These are phyloP conservation scores for Phymanthus crucifer DNA, from an alignment of 92 coral and sea anemone species.

Conservation along the genomic window DNA sequence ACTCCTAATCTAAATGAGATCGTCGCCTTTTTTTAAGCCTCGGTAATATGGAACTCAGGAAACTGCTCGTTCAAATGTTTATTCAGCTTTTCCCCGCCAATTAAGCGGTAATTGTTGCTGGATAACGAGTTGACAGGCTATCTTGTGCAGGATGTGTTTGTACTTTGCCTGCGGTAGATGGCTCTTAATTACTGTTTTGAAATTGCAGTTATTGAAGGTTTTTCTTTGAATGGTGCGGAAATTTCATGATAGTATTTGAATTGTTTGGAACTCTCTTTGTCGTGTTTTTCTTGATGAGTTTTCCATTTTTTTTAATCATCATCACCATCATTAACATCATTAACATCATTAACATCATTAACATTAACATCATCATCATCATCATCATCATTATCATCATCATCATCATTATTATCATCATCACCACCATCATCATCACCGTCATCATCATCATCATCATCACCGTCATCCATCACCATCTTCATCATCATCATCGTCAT, in stretches of 20 bases:
- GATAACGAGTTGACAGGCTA: neutral
- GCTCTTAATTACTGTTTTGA: neutral
- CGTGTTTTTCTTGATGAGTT: neutral
- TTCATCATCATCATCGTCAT: neutral
- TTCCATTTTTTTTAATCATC: neutral
- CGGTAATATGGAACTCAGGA: neutral
- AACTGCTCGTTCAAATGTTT: neutral
- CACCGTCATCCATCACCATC: neutral
- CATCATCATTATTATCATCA: neutral
- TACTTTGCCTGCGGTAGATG: neutral
- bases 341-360: neutral
- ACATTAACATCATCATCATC: neutral
- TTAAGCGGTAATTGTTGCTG: neutral
- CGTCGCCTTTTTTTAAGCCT: neutral
- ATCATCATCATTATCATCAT: neutral
- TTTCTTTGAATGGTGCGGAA: neutral
- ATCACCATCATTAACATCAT: neutral
- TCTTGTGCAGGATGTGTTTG: neutral
- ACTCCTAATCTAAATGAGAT: neutral
- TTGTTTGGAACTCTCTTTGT: neutral
- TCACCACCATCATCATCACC: neutral
- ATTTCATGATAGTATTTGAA: neutral
- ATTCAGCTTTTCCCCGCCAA: neutral
- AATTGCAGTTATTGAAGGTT: neutral
- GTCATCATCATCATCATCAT: neutral